Percentiles rank a stretch among this genome's conserved stretches.
Evolutionary conservation across 1,140 invertebrate species (phyloP).

Genomic region (Araneus ventricosus): DNA sequence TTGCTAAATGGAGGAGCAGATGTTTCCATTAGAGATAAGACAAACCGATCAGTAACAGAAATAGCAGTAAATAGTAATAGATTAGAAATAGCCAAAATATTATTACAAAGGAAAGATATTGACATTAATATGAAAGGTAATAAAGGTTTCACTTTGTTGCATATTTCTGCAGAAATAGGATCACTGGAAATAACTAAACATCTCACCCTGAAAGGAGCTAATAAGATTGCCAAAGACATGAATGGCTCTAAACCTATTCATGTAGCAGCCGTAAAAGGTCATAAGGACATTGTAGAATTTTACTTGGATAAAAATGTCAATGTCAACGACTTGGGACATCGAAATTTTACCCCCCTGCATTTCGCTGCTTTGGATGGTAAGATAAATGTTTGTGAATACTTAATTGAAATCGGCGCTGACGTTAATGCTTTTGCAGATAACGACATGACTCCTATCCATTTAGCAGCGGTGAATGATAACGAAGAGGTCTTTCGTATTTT

Average conservation of each 20-base stretch:
- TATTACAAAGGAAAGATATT: not conserved
- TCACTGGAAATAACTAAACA: no score
- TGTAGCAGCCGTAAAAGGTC: slow-evolving; percentile 76
- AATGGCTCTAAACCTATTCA: slow-evolving; percentile 77
- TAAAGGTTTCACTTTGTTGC: no score
- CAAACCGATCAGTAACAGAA: no score
- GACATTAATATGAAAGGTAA: no score
- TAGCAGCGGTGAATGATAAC: not conserved
- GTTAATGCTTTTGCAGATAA: not conserved
- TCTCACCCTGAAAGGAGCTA: not conserved
- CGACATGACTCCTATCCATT: slow-evolving; percentile 51
- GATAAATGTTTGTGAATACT: not conserved
- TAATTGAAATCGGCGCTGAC: no score
- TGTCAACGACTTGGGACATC: no score
- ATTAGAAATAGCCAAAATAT: slow-evolving; percentile 37
- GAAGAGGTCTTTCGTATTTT: not conserved
- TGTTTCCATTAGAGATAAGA: not conserved
- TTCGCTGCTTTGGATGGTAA: not conserved
- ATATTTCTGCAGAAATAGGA: no score
- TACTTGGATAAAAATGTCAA: no score
- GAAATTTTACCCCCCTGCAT: not conserved
- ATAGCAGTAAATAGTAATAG: not conserved
- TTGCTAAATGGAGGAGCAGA: slow-evolving; percentile 17
- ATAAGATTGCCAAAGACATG: not conserved
- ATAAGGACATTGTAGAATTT: no score